These are phyloP conservation scores for Sclerodermus sp. DNA, from an alignment of 2,888 invertebrate genomes.

Conservation along the genomic window DNA sequence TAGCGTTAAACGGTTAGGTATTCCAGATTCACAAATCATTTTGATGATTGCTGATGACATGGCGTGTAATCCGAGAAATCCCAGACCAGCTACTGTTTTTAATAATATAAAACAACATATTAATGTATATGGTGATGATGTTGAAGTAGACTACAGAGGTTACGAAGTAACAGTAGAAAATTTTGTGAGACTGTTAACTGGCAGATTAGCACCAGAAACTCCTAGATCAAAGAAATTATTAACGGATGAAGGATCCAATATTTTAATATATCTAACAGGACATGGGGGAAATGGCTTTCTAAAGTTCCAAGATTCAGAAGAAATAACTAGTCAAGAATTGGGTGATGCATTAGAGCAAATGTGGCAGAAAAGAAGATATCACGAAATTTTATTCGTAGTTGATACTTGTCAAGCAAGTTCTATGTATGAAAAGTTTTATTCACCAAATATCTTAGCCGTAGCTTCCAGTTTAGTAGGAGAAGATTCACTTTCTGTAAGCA, in stretches of 20 bases:
- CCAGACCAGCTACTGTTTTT: constrained; percentile 95
- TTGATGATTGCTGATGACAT: constrained; percentile 99
- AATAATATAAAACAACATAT: constrained; percentile 98
- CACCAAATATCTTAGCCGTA: constrained; percentile 96
- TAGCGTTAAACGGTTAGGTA: constrained; percentile 97
- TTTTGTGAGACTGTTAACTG: constrained; percentile 94
- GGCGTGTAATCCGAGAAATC: constrained; percentile 98
- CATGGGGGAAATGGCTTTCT: constrained; percentile 99
- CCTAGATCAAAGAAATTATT: constrained; percentile 93
- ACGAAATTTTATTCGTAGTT: constrained; percentile 97
- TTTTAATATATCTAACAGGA: constrained; percentile 92
- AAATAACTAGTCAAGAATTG: constrained; percentile 96
- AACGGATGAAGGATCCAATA: constrained; percentile 95
- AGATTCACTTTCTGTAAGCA: constrained; percentile 92
- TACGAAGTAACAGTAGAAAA: constrained; percentile 97
- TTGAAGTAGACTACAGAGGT: constrained; percentile 97
- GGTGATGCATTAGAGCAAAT: constrained; percentile 99
- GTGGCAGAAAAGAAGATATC: constrained; percentile 99
- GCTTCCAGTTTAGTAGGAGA: constrained; percentile 98
- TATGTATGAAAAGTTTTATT: constrained; percentile 96
- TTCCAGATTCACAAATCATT: constrained; percentile 98
- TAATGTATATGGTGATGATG: constrained; percentile 98
- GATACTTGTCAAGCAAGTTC: constrained; percentile 99
- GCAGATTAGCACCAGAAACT: constrained; percentile 87
- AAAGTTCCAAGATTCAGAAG: constrained; percentile 99